Evolutionary conservation across 2,113 vertebrate species (phyloP), one percentile per base, ranked within the genome.

Genomic region (Cyphomyrus discorhynchus): DNA sequence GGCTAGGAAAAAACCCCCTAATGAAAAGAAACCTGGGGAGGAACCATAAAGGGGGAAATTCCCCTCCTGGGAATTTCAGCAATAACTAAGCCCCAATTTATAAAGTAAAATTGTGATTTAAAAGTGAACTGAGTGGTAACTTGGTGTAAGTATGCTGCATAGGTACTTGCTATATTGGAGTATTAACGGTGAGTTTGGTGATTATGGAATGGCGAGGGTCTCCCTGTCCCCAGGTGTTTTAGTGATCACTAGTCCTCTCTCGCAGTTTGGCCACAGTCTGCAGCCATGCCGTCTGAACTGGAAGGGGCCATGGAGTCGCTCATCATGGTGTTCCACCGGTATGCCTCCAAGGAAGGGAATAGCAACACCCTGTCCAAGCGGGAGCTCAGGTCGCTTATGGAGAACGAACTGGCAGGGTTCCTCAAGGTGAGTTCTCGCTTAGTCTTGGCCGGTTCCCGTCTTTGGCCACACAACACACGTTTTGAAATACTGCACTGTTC

Each of bases 311-410:
- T 97, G 96, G 95, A 96, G 87, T 93, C 94, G 0, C 94, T 97
- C 58, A 96, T 97, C 93, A 92, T 93, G 85, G 96, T 95, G 19
- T 96, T 96, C 93, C 94, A 96, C 93, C 95, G 95, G 74, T 95
- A 96, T 82, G 94, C 95, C 0, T 93, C 93, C 39, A 96, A 94
- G 7, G 95, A 95, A 4, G 95, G 95, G 0, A 92, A 94, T 91
- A 95, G 95, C 39, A 94, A 91, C 92, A 95, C 94, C 49, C 95
- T 96, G 7, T 95, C 27, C 92, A 95, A 94, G 31, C 0, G 11
- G 0, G 95, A 96, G 91, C 93, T 96, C 0, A 95, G 93, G 92
- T 94, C 95, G 0, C 15, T 96, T 92, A 90, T 96, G 10, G 62
- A 4, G 0, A 91, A 91, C 74, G 95, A 96, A 93, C 92, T 96